Evolutionary conservation across 1,140 invertebrate genomes (phyloP).

Genomic region (Lamellibrachia luymesi): DNA sequence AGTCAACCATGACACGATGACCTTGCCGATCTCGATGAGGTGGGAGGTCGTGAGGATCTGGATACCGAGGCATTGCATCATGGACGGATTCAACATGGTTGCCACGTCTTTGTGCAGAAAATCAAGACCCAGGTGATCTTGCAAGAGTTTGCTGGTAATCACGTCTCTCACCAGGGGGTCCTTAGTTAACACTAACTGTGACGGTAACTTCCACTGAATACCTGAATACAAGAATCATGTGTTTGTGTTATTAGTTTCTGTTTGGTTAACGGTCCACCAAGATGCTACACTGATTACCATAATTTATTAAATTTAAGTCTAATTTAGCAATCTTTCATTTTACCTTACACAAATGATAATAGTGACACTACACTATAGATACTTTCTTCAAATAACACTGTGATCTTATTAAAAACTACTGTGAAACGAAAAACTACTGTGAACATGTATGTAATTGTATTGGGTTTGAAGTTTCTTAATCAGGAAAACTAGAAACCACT

Average conservation of each 20-base stretch:
- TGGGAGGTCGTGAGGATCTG: conserved; percentile 45
- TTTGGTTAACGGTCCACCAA: not conserved
- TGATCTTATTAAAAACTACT: too few relatives aligned
- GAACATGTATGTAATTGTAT: too few relatives aligned
- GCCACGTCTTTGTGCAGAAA: conserved; percentile 48
- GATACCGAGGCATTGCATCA: conserved; percentile 46
- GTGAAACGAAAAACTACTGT: too few relatives aligned
- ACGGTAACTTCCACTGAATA: conserved; percentile 47
- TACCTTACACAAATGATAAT: too few relatives aligned
- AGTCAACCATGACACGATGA: conserved; percentile 23
- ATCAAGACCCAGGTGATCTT: conserved; percentile 41
- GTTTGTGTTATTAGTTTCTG: not conserved
- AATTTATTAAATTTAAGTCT: not conserved
- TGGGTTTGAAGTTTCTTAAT: too few relatives aligned
- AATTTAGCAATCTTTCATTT: not conserved
- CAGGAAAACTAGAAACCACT: too few relatives aligned
- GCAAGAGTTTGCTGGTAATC: conserved; percentile 43
- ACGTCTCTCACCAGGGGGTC: conserved; percentile 45
- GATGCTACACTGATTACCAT: not conserved
- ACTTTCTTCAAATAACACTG: too few relatives aligned
- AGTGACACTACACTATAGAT: too few relatives aligned
- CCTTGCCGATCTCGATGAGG: conserved; percentile 46
- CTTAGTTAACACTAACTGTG: conserved; percentile 45
- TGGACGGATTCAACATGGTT: conserved; percentile 34
- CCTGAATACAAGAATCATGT: conserved; percentile 28